Conservation (phyloP, 2,888 invertebrate species). For the Anticlea derivata region DNA sequence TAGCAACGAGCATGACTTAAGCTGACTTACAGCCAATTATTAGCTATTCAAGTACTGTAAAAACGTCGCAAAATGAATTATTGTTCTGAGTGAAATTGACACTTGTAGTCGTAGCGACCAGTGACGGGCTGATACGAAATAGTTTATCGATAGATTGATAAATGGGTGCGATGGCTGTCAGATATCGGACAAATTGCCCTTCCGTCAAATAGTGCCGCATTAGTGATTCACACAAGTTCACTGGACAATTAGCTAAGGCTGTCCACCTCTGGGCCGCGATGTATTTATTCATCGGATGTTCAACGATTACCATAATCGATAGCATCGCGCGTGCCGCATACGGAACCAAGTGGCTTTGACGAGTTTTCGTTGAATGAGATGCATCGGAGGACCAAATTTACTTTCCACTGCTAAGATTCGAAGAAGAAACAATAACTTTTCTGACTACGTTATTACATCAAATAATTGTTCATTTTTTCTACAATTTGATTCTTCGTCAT, state of each 20-base stretch:
- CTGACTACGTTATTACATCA: too few species aligned
- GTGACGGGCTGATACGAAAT: slow-evolving; percentile 7
- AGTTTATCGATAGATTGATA: slow-evolving; percentile 38
- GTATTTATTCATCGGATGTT: slow-evolving; percentile 83
- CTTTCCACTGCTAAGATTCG: slow-evolving; percentile 33
- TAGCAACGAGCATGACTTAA: background rate
- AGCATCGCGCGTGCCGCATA: slow-evolving; percentile 78
- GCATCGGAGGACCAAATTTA: slow-evolving; percentile 46
- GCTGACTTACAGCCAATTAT: slow-evolving; percentile 1
- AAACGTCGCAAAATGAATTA: slow-evolving; percentile 1
- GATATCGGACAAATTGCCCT: slow-evolving; percentile 52
- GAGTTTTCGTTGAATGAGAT: slow-evolving; percentile 66
- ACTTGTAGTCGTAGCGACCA: background rate
- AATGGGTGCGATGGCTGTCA: slow-evolving; percentile 40
- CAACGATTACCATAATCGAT: slow-evolving; percentile 82
- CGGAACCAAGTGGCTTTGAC: slow-evolving; percentile 62
- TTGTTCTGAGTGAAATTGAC: slow-evolving; percentile 6
- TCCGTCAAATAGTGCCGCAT: slow-evolving; percentile 67
- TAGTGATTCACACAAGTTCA: slow-evolving; percentile 79
- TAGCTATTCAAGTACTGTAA: slow-evolving; percentile 2
- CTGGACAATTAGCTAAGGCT: slow-evolving; percentile 83
- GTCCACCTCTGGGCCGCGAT: slow-evolving; percentile 78
- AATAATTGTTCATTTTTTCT: too few species aligned
- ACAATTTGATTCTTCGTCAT: too few species aligned
- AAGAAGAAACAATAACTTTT: too few species aligned